A percentile compares a stretch with the other conserved stretches of the same genome.
Conservation (phyloP, 2,113 vertebrate species). For the Rhadina sibilatrix region DNA sequence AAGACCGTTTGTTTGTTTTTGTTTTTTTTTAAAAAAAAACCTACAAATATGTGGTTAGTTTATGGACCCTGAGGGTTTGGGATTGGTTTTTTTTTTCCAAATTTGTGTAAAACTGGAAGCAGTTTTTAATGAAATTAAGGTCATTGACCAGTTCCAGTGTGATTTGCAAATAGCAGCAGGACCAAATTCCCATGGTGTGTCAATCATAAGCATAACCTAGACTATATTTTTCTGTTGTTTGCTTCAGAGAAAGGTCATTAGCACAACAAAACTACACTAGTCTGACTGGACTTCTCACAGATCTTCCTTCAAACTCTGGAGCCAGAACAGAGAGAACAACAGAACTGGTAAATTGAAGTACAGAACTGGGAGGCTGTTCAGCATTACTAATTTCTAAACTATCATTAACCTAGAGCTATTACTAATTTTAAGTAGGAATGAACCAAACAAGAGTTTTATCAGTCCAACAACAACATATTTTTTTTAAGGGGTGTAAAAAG, state of each 20-base stretch:
- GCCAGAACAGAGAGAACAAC: neutral
- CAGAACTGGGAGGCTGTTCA: neutral
- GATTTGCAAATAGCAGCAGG: neutral
- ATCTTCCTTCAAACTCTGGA: neutral
- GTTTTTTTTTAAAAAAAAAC: no score
- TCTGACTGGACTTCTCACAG: neutral
- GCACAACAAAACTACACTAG: neutral
- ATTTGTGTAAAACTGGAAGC: neutral
- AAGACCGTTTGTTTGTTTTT: no score
- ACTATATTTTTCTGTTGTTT: neutral
- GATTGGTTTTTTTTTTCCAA: fast-evolving
- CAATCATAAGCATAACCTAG: neutral
- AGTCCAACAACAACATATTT: neutral
- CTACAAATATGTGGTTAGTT: neutral
- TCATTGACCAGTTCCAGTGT: neutral
- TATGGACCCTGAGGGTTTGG: neutral
- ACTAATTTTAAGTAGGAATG: neutral
- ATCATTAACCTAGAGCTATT: neutral
- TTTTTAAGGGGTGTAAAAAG: neutral
- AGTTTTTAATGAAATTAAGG: neutral
- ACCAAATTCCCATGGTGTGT: neutral
- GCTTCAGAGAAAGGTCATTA: neutral
- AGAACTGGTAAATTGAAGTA: neutral
- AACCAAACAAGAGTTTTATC: neutral
- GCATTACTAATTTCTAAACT: neutral